A percentile compares a stretch with the other conserved stretches of the same genome.
These are phyloP conservation scores for Nicator chloris DNA, from an alignment of 2,113 vertebrate genomes.

Conservation along the genomic window DNA sequence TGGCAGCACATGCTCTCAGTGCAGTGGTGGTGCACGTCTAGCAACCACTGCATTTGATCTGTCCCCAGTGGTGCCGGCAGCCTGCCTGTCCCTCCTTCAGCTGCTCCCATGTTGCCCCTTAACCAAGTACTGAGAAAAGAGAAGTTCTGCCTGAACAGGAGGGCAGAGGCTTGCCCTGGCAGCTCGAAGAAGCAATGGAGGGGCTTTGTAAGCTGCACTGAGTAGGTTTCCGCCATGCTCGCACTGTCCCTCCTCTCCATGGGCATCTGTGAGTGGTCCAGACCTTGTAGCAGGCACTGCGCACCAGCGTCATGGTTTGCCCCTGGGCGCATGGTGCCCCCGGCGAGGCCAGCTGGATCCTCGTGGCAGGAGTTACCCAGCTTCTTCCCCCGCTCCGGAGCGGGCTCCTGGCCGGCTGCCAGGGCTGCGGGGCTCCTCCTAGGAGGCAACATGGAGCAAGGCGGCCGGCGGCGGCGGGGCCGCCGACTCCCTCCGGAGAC, in stretches of 20 bases:
- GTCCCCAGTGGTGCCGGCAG: background rate
- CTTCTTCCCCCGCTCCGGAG: background rate
- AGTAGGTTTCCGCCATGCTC: background rate
- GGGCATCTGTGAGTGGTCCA: background rate
- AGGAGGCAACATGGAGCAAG: conserved; percentile 33
- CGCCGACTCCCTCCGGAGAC: background rate
- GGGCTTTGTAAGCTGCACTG: background rate
- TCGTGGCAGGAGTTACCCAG: background rate
- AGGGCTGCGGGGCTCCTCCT: conserved; percentile 9
- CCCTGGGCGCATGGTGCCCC: rapidly evolving
- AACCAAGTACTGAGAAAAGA: background rate
- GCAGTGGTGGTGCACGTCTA: rapidly evolving
- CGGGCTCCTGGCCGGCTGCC: background rate
- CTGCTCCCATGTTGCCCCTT: rapidly evolving
- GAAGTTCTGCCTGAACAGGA: background rate
- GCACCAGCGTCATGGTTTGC: background rate
- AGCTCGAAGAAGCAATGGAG: background rate
- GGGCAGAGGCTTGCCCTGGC: background rate
- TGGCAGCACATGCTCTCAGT: rapidly evolving
- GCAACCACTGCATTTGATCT: background rate
- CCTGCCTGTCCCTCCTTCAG: rapidly evolving
- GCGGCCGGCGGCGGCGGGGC: background rate
- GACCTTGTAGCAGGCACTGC: background rate
- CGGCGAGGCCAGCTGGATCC: background rate
- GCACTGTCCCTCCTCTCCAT: rapidly evolving